Base-by-base conservation (phyloP, 2,797 vertebrate species). In the Gymnodraco acuticeps region DNA sequence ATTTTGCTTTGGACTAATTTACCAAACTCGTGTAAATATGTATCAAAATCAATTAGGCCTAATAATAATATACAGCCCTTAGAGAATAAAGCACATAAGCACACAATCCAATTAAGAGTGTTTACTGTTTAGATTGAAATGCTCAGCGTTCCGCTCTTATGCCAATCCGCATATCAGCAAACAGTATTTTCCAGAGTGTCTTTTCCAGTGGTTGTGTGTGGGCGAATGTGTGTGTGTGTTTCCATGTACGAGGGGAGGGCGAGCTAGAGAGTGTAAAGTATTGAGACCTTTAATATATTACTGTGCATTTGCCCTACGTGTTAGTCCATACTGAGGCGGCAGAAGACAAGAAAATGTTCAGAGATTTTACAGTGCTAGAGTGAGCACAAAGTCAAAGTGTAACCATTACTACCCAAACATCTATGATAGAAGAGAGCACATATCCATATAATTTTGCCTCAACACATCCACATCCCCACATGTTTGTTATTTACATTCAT, bases 101-200 rank as follows among this genome's bases (percentile, higher is more conserved):
- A 89, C 88, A 90, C 88, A 91, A 93, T 95, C 92, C 93, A 95
- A 92, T 95, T 94, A 95, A 77, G 81, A 89, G 88, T 91, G 93
- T 93, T 94, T 92, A 92, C 89, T 87, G 87, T 93, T 91, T 81
- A 89, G 85, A 93, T 87, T 92, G 88, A 92, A 92, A 88, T 88
- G 81, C 88, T 91, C 88, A 86, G 78, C 62, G 86, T 91, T 90
- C 85, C 87, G 81, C 85, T 90, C 85, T 85, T 88, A 89, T 80
- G 81, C 78, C 86, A 87, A 89, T 89, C 90, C 78, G 65, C 86
- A 84, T 88, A 91, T 91, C 89, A 88, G 86, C 90, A 90, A 92
- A 92, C 81, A 91, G 23, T 81, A 77, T 87, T 85, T 89, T 75
- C 85, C 79, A 64, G 70, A 80, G 87, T 85, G 76, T 86, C 79